These are phyloP conservation scores for Perdita meconis DNA, from an alignment of 2,888 invertebrate species.

Conservation along the genomic window DNA sequence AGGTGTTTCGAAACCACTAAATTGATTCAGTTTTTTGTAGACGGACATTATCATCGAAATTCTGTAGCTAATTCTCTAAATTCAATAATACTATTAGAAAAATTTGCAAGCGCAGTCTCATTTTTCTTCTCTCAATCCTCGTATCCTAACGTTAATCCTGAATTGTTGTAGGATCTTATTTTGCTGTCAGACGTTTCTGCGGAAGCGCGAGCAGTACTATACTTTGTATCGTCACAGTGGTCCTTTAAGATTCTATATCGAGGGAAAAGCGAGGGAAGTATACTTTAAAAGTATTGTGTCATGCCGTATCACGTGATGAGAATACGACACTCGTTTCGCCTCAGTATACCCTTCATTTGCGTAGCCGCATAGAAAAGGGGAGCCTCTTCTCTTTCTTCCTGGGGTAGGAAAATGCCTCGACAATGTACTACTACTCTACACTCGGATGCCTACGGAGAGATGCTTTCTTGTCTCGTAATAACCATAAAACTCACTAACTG, in stretches of 20 bases:
- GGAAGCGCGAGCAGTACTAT: too few species aligned
- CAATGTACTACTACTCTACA: not conserved
- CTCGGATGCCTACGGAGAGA: constrained; percentile 3
- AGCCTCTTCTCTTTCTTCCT: constrained; percentile 13
- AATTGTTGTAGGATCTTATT: too few species aligned
- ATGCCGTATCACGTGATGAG: constrained; percentile 53
- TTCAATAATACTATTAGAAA: too few species aligned
- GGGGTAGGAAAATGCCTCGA: constrained; percentile 32
- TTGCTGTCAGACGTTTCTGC: too few species aligned
- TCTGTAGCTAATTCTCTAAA: too few species aligned
- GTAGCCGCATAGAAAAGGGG: constrained; percentile 37
- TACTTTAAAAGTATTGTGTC: constrained; percentile 38
- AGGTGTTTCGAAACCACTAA: too few species aligned
- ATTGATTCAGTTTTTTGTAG: too few species aligned
- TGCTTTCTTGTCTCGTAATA: constrained; percentile 18
- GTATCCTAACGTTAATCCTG: too few species aligned
- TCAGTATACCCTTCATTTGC: constrained; percentile 53
- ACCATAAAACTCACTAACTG: constrained; percentile 10
- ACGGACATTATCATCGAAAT: too few species aligned
- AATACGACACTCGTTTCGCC: constrained; percentile 57
- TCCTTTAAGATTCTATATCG: constrained; percentile 25
- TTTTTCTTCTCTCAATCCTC: too few species aligned
- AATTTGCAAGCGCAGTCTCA: too few species aligned
- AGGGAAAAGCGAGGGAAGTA: constrained; percentile 27
- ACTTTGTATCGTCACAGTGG: not conserved